These are phyloP conservation scores for Sander lucioperca DNA, from an alignment of 2,113 vertebrate genomes.

Conservation along the genomic window DNA sequence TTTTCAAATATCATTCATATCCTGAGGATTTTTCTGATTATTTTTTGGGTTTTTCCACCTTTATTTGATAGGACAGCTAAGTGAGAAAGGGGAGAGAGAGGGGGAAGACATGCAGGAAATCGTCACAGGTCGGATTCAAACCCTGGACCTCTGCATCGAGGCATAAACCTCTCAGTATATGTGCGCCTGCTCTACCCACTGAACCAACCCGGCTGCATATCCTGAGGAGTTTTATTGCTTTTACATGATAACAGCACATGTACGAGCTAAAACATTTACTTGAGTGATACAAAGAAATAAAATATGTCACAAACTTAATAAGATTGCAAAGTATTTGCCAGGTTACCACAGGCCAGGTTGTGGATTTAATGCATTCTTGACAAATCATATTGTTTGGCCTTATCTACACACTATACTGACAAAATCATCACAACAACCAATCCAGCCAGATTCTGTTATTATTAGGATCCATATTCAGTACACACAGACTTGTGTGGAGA, in stretches of 20 bases:
- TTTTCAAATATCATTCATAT: slow-evolving; percentile 3
- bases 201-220: not conserved
- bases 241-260: not conserved
- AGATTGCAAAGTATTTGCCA: not conserved
- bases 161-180: too few relatives aligned
- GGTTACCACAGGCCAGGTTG: not conserved
- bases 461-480: not conserved
- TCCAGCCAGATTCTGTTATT: not conserved
- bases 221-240: not conserved
- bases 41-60: too few relatives aligned
- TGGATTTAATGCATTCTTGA: not conserved
- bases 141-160: too few relatives aligned
- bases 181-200: too few relatives aligned
- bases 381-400: not conserved
- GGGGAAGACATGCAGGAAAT: too few relatives aligned
- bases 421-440: slow-evolving; percentile 1
- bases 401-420: not conserved
- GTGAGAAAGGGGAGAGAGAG: too few relatives aligned
- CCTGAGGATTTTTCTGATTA: not conserved
- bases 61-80: too few relatives aligned
- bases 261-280: not conserved
- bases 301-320: not conserved
- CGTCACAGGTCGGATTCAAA: too few relatives aligned
- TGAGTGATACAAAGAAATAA: not conserved
- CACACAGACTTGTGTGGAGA: not conserved